Conservation (phyloP, 2,797 vertebrate species). For the Nannoperca australis region DNA sequence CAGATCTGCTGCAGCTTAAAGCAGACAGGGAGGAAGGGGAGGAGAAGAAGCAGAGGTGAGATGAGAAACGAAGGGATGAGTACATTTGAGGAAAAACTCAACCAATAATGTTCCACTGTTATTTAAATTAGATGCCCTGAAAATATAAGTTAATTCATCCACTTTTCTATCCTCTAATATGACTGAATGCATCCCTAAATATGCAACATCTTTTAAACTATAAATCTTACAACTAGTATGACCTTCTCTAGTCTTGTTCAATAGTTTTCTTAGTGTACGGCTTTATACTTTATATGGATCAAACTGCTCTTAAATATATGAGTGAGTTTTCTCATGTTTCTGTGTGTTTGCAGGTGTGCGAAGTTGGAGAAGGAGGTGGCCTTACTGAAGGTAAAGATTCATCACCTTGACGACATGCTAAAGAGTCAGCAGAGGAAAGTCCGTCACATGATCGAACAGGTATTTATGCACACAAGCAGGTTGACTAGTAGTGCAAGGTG, state of each 20-base stretch:
- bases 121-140: background rate
- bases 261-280: background rate
- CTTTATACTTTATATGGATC: background rate
- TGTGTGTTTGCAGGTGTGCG: slow-evolving; percentile 78
- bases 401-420: slow-evolving; percentile 95
- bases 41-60: slow-evolving; percentile 86
- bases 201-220: background rate
- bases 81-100: background rate
- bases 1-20: slow-evolving; percentile 84
- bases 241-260: background rate
- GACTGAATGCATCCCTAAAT: background rate
- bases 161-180: background rate
- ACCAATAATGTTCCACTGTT: background rate
- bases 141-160: background rate
- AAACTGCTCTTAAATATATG: background rate
- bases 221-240: background rate
- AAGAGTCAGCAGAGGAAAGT: slow-evolving; percentile 97
- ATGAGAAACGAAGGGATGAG: background rate
- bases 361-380: slow-evolving; percentile 90
- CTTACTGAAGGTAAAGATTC: slow-evolving; percentile 90
- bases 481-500: background rate
- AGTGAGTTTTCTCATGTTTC: background rate
- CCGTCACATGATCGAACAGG: slow-evolving; percentile 97
- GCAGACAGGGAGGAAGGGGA: slow-evolving; percentile 64
- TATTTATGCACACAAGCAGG: slow-evolving; percentile 57